These are phyloP conservation scores for Malurus alboscapulatus DNA, from an alignment of 2,113 vertebrate species.

Conservation along the genomic window DNA sequence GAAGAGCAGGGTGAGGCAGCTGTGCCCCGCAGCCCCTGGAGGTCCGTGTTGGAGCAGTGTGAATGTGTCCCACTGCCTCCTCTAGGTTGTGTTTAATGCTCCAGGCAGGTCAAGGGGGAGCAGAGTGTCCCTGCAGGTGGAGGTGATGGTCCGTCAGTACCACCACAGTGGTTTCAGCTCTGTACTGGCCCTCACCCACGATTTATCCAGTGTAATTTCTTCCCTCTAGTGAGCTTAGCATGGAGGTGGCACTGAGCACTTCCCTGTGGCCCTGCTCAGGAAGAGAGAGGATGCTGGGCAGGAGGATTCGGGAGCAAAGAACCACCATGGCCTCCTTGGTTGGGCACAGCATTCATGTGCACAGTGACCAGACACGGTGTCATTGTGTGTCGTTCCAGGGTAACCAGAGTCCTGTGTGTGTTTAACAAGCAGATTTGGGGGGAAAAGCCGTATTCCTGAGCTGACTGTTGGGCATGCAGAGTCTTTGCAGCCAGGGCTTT, in stretches of 20 bases:
- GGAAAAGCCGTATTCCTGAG: not conserved
- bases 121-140: not conserved
- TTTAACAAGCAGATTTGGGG: fast-evolving
- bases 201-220: not conserved
- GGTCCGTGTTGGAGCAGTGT: not conserved
- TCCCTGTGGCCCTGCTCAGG: not conserved
- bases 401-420: not conserved
- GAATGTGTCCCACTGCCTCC: not conserved
- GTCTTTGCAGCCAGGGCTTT: not conserved
- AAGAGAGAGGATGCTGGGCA: not conserved
- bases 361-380: fast-evolving
- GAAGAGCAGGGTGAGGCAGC: not conserved
- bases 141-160: not conserved
- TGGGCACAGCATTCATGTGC: fast-evolving
- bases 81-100: fast-evolving
- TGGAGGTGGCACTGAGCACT: not conserved
- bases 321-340: fast-evolving
- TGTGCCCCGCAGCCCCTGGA: not conserved
- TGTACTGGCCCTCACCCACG: fast-evolving
- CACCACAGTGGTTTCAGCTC: not conserved
- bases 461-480: not conserved
- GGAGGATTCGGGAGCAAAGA: not conserved
- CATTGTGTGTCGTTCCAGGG: not conserved
- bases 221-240: not conserved
- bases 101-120: not conserved